Conservation (phyloP, 2,113 vertebrate genomes). For the Pollimyrus isidori region DNA sequence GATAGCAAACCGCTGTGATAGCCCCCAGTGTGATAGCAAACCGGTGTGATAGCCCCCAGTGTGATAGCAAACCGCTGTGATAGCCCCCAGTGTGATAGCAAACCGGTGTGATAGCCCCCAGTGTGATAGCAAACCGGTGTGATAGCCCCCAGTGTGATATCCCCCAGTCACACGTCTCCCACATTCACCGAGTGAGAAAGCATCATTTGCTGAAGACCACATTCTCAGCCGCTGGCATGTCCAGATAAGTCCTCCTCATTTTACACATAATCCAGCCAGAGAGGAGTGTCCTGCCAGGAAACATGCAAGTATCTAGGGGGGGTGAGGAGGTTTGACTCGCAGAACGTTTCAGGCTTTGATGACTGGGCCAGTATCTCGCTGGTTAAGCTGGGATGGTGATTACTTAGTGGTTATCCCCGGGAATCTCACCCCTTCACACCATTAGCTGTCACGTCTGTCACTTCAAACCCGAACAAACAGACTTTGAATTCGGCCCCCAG, state of each 20-base stretch:
- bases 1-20: too few species aligned
- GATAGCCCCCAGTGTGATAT: not conserved
- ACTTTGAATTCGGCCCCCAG: not conserved
- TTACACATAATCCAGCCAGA: not conserved
- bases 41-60: too few species aligned
- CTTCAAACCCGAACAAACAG: not conserved
- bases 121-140: too few species aligned
- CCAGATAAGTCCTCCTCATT: not conserved
- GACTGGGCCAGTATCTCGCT: not conserved
- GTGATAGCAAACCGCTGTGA: too few species aligned
- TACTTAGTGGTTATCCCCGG: not conserved
- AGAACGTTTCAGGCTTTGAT: not conserved
- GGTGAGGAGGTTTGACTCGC: not conserved
- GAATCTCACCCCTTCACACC: not conserved
- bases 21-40: too few species aligned
- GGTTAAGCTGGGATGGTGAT: not conserved
- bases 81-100: too few species aligned
- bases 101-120: too few species aligned
- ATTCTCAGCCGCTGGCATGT: not conserved
- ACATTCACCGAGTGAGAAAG: not conserved
- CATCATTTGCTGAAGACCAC: not conserved
- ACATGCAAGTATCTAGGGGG: not conserved
- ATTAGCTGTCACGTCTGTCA: not conserved
- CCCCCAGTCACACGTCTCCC: not conserved
- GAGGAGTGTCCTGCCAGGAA: not conserved